Conservation (phyloP, 2,797 vertebrate genomes). For the Holocentrus rufus region DNA sequence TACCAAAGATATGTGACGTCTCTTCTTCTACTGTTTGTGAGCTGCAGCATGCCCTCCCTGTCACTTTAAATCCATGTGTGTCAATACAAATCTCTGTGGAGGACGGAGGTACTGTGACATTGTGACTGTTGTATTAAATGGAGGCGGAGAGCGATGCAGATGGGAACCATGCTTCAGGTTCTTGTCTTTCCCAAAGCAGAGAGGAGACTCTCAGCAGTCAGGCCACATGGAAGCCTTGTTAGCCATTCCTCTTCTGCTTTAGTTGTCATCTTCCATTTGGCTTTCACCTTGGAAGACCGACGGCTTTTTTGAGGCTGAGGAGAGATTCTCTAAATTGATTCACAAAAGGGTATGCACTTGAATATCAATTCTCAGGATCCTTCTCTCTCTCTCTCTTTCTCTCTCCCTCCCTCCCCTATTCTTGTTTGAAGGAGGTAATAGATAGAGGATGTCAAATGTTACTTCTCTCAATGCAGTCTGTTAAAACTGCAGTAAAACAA, state of each 20-base stretch:
- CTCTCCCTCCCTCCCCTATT: not conserved
- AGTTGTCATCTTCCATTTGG: conserved; percentile 40
- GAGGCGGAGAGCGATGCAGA: not conserved
- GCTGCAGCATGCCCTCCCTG: conserved; percentile 6
- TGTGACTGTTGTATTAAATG: not conserved
- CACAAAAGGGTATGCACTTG: not conserved
- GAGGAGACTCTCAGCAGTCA: conserved; percentile 35
- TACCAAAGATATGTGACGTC: not conserved
- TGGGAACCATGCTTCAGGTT: conserved; percentile 29
- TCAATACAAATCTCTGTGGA: conserved; percentile 12
- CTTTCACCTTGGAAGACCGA: too few species aligned
- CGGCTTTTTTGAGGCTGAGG: not conserved
- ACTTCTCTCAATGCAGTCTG: too few species aligned
- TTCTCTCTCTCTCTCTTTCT: not conserved
- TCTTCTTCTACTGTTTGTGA: conserved; percentile 19
- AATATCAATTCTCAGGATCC: conserved; percentile 14
- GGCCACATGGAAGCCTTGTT: conserved; percentile 37
- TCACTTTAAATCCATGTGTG: conserved; percentile 24
- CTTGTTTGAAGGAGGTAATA: not conserved
- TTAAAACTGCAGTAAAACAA: too few species aligned
- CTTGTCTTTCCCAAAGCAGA: conserved; percentile 15
- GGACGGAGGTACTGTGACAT: not conserved
- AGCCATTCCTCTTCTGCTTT: conserved; percentile 30
- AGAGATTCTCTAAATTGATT: not conserved
- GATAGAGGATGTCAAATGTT: too few species aligned